Conservation (phyloP, 2,888 invertebrate genomes). For the Epinotia demarniana region DNA sequence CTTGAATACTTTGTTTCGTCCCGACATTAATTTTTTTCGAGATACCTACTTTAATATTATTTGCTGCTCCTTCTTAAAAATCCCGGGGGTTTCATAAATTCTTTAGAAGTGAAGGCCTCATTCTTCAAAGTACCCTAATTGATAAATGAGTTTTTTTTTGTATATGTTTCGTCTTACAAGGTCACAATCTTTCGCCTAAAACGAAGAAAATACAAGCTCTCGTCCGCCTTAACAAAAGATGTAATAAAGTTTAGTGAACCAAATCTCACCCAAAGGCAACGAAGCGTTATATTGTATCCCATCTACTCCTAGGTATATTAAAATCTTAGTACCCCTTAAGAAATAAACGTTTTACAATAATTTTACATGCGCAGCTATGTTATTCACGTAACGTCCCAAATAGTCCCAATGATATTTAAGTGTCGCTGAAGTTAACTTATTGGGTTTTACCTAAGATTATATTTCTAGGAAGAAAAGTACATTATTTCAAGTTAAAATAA, state of each 20-base stretch:
- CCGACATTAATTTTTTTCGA: conserved; percentile 30
- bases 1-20: conserved; percentile 51
- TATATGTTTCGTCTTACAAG: neutral
- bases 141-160: conserved; percentile 18
- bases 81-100: conserved; percentile 34
- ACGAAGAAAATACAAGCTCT: conserved; percentile 28
- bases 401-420: neutral
- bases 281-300: conserved; percentile 56
- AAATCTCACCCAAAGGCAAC: conserved; percentile 56
- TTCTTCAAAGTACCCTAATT: conserved; percentile 27
- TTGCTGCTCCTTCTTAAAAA: conserved; percentile 28
- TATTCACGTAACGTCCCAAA: too few relatives aligned
- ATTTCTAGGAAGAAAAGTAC: too few relatives aligned
- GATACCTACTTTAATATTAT: conserved; percentile 23
- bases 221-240: conserved; percentile 56
- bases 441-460: neutral
- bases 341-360: conserved; percentile 3
- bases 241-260: conserved; percentile 67
- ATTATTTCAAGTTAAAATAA: too few relatives aligned
- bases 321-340: conserved; percentile 19
- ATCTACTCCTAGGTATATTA: conserved; percentile 34
- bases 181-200: neutral
- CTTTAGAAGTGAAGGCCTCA: conserved; percentile 15
- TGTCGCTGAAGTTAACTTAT: neutral
- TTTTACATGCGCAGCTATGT: neutral